Conservation (phyloP, 2,888 invertebrate genomes). For the Drosophila tripunctata region DNA sequence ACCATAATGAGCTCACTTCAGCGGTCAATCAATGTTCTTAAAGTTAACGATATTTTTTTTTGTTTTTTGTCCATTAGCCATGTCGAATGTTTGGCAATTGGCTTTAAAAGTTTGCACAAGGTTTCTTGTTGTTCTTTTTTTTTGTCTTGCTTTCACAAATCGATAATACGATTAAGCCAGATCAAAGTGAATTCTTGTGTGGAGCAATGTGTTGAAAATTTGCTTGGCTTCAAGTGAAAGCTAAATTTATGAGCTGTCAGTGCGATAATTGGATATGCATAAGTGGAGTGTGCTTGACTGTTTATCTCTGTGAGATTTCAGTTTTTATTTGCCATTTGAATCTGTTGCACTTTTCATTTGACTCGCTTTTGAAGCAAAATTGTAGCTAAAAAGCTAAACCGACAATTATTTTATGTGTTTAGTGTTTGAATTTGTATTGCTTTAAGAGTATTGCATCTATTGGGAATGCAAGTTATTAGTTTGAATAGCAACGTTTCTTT, state of each 20-base stretch:
- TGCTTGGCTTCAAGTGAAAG: neutral
- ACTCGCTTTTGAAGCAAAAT: neutral
- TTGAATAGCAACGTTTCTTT: neutral
- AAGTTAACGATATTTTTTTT: constrained; percentile 36
- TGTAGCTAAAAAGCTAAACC: too few species aligned
- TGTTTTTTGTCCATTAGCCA: constrained; percentile 6
- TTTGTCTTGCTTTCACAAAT: constrained; percentile 10
- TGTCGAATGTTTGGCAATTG: constrained; percentile 42
- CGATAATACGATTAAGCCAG: too few species aligned
- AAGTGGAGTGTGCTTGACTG: neutral
- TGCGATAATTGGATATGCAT: neutral
- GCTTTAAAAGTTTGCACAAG: constrained; percentile 46
- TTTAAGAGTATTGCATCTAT: too few species aligned
- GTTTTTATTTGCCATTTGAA: neutral
- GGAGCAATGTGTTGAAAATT: neutral
- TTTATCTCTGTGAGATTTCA: neutral
- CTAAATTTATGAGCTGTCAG: neutral
- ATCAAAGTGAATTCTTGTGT: neutral
- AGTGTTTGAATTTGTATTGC: too few species aligned
- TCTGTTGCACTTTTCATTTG: neutral
- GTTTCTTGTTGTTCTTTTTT: constrained; percentile 21
- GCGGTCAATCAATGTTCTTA: constrained; percentile 57
- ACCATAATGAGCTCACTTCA: constrained; percentile 56
- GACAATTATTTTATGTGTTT: too few species aligned
- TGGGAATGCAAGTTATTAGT: too few species aligned